phyloP scores from a whole-genome alignment of 2,888 invertebrate genomes.

The Elgonia sp. region DNA sequence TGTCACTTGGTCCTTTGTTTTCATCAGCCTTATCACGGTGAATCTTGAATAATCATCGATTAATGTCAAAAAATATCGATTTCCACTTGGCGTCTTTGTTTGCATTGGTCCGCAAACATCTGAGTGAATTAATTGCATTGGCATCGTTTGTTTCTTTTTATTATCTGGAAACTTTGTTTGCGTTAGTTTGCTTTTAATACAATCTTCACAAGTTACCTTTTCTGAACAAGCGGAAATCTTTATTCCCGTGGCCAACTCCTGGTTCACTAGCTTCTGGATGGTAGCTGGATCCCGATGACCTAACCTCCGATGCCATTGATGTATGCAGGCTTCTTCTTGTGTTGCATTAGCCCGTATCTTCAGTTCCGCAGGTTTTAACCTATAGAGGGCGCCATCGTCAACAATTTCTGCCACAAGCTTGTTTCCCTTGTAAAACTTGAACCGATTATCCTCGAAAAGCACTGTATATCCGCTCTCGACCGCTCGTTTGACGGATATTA shows the following conservation, averaged over 20 bases:
- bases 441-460: conserved; percentile 60
- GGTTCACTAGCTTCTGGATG: conserved; percentile 64
- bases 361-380: neutral
- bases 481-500: conserved; percentile 75
- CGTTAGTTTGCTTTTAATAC: conserved; percentile 76
- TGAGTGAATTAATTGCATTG: conserved; percentile 74
- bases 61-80: conserved; percentile 73
- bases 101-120: conserved; percentile 79
- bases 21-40: conserved; percentile 62
- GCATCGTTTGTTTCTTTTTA: conserved; percentile 49
- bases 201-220: conserved; percentile 70
- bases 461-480: conserved; percentile 61
- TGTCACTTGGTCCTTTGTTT: conserved; percentile 59
- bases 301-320: conserved; percentile 77
- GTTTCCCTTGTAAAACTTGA: conserved; percentile 54
- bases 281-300: conserved; percentile 74
- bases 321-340: conserved; percentile 61
- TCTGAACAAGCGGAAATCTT: conserved; percentile 73
- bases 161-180: conserved; percentile 73
- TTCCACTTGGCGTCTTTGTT: conserved; percentile 63
- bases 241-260: conserved; percentile 53
- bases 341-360: neutral
- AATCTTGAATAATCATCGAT: conserved; percentile 72
- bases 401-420: conserved; percentile 40
- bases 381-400: conserved; percentile 60